Evolutionary conservation across 2,888 invertebrate species (phyloP), one percentile per base, ranked within the genome.

Genomic region (Schizaphis graminum): DNA sequence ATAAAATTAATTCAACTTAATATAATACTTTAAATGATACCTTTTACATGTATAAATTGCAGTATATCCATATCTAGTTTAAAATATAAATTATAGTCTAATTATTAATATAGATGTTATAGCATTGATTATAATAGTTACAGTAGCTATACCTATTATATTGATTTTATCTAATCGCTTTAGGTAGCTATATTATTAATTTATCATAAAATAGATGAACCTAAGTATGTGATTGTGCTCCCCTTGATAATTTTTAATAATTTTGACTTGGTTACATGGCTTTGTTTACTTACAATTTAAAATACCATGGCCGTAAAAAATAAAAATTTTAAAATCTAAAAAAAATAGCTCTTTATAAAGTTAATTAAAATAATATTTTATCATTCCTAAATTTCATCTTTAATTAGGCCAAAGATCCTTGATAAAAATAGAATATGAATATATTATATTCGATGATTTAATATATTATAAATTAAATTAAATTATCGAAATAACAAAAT

Each of bases 1-100:
- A 92, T 92, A 92, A 49, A 57, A 90, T 86, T 86, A 61, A 91
- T 86, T 85, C n/a, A 57, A 28, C 7, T 16, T 28, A 86, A 67
- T 67, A 47, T 35, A 88, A 28, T 44, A 56, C 53, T 56, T 56
- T 41, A 56, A 84, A 85, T 47, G 7, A 47, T 89, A 57, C 0
- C 4, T 44, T 57, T 56, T 57, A 35, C 7, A 47, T 49, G 3
- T 35, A n/a, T n/a, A n/a, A 49, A 49, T 87, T 87, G 3, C 41
- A 44, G 16, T 77, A 77, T 3, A 10, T 10, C 16, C 2, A 35
- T 21, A 35, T 16, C 0, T 16, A 35, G 21, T 67, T n/a, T n/a
- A n/a, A 61, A 16, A n/a, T 67, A n/a, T 67, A 67, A n/a, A 21
- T 21, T 53, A 53, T 53, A 21, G 21, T 0, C 53, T 11, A 44